Evolutionary conservation across 2,113 vertebrate genomes (phyloP), one percentile per base, ranked within the genome.

Genomic region (Platysternon megacephalum): DNA sequence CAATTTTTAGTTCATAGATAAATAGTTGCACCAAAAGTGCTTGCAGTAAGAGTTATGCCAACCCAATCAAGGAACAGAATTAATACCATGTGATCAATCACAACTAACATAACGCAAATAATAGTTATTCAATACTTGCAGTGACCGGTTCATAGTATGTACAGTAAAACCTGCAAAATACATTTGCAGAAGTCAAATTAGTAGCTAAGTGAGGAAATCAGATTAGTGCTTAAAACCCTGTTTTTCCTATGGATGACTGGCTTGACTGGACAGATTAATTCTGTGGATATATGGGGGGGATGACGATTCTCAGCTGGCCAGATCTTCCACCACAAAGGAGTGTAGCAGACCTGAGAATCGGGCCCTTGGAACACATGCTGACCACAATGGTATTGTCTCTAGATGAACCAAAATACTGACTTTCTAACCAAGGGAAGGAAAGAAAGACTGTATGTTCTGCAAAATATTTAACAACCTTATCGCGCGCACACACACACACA

Each of bases 1-100:
- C 10, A 87, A 42, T 26, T 52, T 87, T 32, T 22, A 49, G 93
- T 95, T 91, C 6, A 74, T n/a, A 58, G 87, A 22, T 39, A 19
- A 78, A 3, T 79, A n/a, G 42, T 82, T 91, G 14, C 5, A 44
- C 14, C 76, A 85, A 79, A 91, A 87, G 26, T 53, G 5, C 58
- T 72, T 51, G 1, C 58, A 58, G 79, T 53, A 72, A 90, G 93
- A 79, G 29, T 16, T 12, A 17, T 35, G 68, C 79, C 85, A 0
- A 48, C 42, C 74, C 32, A 92, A 17, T 11, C n/a, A 81, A 76
- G 29, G 52, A 76, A 78, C 26, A 94, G 48, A 74, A 80, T 80
- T 72, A 24, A 26, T 72, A 22, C 4, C 0, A 3, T 44, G 26
- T 65, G 6, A 72, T 28, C 19, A 68, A 28, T 61, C 48, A 2